phyloP scores from a whole-genome alignment of 2,888 invertebrate genomes.

The Caenorhabditis imperialis region DNA sequence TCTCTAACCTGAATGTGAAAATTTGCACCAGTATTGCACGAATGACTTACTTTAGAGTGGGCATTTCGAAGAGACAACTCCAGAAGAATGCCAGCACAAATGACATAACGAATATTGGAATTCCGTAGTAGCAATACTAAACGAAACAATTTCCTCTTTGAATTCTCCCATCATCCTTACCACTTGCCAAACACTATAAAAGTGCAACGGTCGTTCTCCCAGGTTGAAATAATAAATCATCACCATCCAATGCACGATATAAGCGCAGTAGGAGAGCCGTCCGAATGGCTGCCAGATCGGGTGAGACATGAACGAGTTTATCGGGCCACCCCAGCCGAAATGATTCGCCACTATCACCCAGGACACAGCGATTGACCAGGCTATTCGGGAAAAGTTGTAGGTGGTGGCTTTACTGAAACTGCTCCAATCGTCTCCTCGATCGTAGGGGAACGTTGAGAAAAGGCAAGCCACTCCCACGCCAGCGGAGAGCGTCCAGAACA shows the following conservation, averaged over 20 bases:
- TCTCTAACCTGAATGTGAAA: constrained; percentile 32
- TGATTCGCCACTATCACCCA: constrained; percentile 80
- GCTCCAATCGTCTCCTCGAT: constrained; percentile 36
- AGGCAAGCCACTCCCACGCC: constrained; percentile 41
- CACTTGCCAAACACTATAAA: constrained; percentile 34
- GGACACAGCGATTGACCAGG: constrained; percentile 78
- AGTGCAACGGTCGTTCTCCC: constrained; percentile 41
- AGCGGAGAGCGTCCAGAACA: constrained; percentile 40
- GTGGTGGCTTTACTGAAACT: constrained; percentile 34
- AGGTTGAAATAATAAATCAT: constrained; percentile 51
- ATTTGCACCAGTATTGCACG: background rate
- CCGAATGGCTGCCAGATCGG: constrained; percentile 85
- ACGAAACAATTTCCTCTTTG: constrained; percentile 1
- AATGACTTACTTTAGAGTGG: constrained; percentile 47
- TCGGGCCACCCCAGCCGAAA: constrained; percentile 79
- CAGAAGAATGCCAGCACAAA: constrained; percentile 56
- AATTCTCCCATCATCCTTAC: constrained; percentile 12
- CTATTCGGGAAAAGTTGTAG: constrained; percentile 70
- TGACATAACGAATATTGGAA: constrained; percentile 42
- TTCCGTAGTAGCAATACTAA: constrained; percentile 45
- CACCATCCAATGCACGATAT: constrained; percentile 81
- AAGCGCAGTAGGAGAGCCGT: constrained; percentile 92
- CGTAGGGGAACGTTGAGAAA: constrained; percentile 38
- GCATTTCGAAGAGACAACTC: constrained; percentile 59
- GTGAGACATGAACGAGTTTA: constrained; percentile 67